Conservation (phyloP, 1,140 invertebrate genomes). For the Drosophila kohkoa region DNA sequence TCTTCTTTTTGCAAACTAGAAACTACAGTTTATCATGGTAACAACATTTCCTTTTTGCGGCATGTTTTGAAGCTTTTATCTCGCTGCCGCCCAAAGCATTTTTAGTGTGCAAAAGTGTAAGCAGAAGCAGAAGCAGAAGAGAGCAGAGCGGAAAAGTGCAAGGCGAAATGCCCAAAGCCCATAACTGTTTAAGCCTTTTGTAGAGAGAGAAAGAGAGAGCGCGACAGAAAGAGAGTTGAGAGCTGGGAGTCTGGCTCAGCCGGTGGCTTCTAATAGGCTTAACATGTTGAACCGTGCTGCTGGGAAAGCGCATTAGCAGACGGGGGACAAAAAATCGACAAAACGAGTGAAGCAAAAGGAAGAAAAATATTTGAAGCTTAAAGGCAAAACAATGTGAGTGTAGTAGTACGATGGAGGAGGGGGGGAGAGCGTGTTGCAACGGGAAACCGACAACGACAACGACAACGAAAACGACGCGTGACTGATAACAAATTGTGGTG, state of each 20-base stretch:
- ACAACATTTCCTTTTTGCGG: too few species aligned
- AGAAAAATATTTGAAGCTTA: slow-evolving; percentile 31
- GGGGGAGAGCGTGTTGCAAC: slow-evolving; percentile 22
- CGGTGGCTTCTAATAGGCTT: slow-evolving; percentile 44
- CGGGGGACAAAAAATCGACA: slow-evolving; percentile 4
- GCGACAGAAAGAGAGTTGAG: too few species aligned
- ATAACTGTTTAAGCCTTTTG: slow-evolving; percentile 9
- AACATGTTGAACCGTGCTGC: slow-evolving; percentile 24
- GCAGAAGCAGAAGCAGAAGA: neutral
- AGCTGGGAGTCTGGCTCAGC: slow-evolving; percentile 6
- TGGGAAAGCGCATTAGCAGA: slow-evolving; percentile 43
- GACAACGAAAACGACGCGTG: slow-evolving; percentile 42
- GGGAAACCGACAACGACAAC: slow-evolving; percentile 10
- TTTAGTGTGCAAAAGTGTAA: neutral
- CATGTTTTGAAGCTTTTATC: neutral
- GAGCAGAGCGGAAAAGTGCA: neutral
- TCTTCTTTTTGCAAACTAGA: too few species aligned
- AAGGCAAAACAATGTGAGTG: slow-evolving; percentile 8
- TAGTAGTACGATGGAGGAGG: too few species aligned
- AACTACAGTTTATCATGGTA: too few species aligned
- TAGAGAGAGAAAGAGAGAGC: too few species aligned
- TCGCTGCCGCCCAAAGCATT: neutral
- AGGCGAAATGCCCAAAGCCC: neutral
- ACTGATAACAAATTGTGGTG: slow-evolving; percentile 63
- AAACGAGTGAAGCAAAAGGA: neutral